Base-by-base conservation (phyloP, 92 coral and sea anemone genomes). In the Phenganax marumi region DNA sequence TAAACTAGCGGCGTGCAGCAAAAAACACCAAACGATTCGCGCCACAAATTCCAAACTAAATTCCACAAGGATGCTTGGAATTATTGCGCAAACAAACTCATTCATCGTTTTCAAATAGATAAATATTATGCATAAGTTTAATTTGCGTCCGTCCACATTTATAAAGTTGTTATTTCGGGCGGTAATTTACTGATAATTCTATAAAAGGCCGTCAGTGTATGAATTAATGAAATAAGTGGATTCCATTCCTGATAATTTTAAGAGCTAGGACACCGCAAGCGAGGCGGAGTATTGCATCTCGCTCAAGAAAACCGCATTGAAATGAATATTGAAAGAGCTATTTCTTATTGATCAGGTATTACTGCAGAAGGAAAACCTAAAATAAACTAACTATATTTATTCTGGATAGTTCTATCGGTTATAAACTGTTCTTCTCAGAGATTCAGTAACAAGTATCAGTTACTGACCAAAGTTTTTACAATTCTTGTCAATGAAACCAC, bases 201-300 rank as follows among this genome's bases (percentile, higher is more conserved):
- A 51, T 39, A 53, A 52, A 72, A 74, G 26, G n/a, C 79, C 79
- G 79, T 63, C 23, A 16, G 16, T 14, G 23, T 46, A 50, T 21
- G 48, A 52, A 74, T 74, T 74, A n/a, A 74, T 74, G 79, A 74
- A 74, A 66, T 66, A 25, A 66, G 0, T 33, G 72, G 12, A 49
- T 66, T 74, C 10, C 39, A 12, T 14, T 25, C 24, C 17, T 33
- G 49, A 53, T 25, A 16, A 74, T 5, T 74, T 74, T 19, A 52
- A 54, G 65, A 52, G 79, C 7, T n/a, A n/a, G 50, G 49, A 53
- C 47, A 72, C 79, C 79, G 46, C 48, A 56, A 3, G 8, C 19
- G 46, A 53, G 49, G 62, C 48, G 61, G 23, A 47, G 64, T 51
- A 0, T 43, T 74, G 12, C 51, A 21, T 48, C 39, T 5, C 18